These are phyloP conservation scores for Eristalinus sepulchralis DNA, from an alignment of 2,888 invertebrate genomes.

Conservation along the genomic window DNA sequence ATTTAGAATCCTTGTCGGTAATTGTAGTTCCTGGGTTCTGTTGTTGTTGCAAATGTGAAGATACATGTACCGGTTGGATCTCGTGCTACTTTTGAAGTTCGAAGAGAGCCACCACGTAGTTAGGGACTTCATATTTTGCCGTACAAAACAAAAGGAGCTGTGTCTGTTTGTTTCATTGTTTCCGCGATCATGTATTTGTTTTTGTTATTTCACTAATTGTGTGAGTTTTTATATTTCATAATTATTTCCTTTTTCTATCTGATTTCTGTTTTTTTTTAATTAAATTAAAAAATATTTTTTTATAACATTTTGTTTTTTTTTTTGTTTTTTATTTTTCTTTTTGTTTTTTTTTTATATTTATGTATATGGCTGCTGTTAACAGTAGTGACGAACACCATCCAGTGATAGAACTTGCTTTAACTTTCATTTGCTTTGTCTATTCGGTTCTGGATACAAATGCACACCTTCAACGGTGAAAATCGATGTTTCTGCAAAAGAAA, in stretches of 20 bases:
- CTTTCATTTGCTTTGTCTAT: conserved; percentile 82
- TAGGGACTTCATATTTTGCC: conserved; percentile 31
- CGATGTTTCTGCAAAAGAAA: conserved; percentile 91
- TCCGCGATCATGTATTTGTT: conserved; percentile 16
- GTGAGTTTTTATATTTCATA: conserved; percentile 18
- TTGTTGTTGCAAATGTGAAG: conserved; percentile 46
- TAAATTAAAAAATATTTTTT: conserved; percentile 70
- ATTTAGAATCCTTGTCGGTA: conserved; percentile 64
- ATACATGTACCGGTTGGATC: conserved; percentile 31
- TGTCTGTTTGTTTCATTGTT: background rate
- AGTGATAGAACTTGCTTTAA: conserved; percentile 81
- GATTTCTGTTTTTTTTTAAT: conserved; percentile 48
- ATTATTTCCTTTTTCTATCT: conserved; percentile 53
- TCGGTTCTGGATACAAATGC: conserved; percentile 89
- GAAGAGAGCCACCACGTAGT: conserved; percentile 48
- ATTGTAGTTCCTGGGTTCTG: conserved; percentile 11
- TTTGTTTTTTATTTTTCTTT: conserved; percentile 27
- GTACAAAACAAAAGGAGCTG: conserved; percentile 16
- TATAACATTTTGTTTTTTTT: conserved; percentile 45
- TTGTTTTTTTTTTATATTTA: conserved; percentile 64
- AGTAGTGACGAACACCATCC: conserved; percentile 81
- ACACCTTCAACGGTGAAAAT: conserved; percentile 97
- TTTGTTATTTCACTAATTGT: conserved; percentile 34
- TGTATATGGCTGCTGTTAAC: conserved; percentile 77
- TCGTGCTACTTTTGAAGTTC: conserved; percentile 60